Evolutionary conservation across 2,888 invertebrate genomes (phyloP), one percentile per base, ranked within the genome.

Genomic region (Drosophila nr. perissopoda): DNA sequence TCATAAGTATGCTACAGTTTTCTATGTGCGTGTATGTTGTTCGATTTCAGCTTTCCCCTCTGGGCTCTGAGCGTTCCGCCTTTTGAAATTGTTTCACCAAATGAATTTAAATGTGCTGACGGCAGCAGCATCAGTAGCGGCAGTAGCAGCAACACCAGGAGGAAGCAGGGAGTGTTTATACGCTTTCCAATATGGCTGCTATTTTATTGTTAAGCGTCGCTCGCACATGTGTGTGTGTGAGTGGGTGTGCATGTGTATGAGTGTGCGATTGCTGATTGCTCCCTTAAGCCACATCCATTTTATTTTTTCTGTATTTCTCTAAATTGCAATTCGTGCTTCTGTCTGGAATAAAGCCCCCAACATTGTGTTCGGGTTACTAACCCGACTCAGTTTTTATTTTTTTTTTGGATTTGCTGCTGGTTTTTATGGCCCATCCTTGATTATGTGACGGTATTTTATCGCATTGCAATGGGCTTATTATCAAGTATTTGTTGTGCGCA

Each of bases 51-150:
- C 56, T 64, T 61, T 57, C 61, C 56, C 59, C 62, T 71, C 60
- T 27, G 27, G 57, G 72, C 59, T 18, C 42, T 51, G 53, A 57
- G 62, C 58, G 58, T 68, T 54, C 61, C 29, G 65, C 75, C 64
- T 73, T 78, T 82, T 75, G 69, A 83, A 87, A 84, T 87, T 73
- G 85, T 79, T 83, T 84, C 73, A 71, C 77, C 75, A 88, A 90
- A 90, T 87, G 87, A 87, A 88, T 90, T 87, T 80, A 78, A 84
- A 87, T 83, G 89, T 80, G 89, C 87, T 88, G 90, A 88, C 86
- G 72, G 59, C 73, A 82, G 67, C 73, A 70, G 63, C 63, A 56
- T 33, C 73, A 76, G 64, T 60, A 70, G 56, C 62, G 58, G 10
- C n/a, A 53, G 11, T 16, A 49, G 42, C 42, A 27, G 8, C 16